These are phyloP conservation scores for Trichogramma evanescens DNA, from an alignment of 2,888 invertebrate genomes.

Conservation along the genomic window DNA sequence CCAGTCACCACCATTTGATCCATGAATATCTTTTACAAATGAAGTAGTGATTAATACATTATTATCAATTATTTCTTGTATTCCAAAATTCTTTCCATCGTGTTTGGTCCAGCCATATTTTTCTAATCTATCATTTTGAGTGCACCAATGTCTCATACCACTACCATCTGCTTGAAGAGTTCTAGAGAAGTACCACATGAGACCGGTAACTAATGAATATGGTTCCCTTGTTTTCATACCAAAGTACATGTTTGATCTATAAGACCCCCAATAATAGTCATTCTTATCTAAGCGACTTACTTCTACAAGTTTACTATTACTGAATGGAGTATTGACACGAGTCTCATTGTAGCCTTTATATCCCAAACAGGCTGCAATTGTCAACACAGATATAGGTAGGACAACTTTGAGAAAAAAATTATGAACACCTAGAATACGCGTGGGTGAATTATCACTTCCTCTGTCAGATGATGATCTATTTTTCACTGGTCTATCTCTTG, in stretches of 20 bases:
- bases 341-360: conserved; percentile 81
- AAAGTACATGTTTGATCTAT: conserved; percentile 81
- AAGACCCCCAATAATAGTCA: conserved; percentile 89
- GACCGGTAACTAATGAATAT: conserved; percentile 79
- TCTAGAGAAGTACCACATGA: conserved; percentile 92
- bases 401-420: conserved; percentile 6
- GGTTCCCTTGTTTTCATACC: conserved; percentile 88
- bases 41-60: conserved; percentile 73
- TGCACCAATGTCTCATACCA: conserved; percentile 84
- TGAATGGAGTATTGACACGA: conserved; percentile 78
- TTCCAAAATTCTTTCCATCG: conserved; percentile 86
- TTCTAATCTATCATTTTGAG: conserved; percentile 74
- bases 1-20: conserved; percentile 87
- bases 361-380: conserved; percentile 67
- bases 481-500: too few species aligned
- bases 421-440: neutral
- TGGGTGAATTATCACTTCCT: neutral
- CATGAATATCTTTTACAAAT: conserved; percentile 79
- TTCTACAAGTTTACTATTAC: conserved; percentile 68
- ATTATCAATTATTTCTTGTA: conserved; percentile 80
- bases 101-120: conserved; percentile 85
- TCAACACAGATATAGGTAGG: conserved; percentile 41
- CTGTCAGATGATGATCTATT: too few species aligned
- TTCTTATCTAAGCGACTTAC: conserved; percentile 65
- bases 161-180: conserved; percentile 62